These are phyloP conservation scores for Harlomillsia oculata DNA, from an alignment of 1,140 invertebrate species.

Conservation along the genomic window DNA sequence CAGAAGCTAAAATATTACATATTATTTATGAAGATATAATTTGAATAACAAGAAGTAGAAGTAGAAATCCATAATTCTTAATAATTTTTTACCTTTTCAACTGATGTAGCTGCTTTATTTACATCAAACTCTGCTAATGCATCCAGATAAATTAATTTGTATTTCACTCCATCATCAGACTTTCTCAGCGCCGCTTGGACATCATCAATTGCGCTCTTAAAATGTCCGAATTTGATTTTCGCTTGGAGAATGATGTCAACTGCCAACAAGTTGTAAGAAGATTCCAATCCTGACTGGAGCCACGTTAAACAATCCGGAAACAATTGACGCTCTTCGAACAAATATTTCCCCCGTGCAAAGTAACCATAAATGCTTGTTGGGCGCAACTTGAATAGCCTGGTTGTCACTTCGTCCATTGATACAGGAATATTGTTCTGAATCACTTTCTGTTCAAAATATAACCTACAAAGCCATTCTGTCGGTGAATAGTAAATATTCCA, in stretches of 20 bases:
- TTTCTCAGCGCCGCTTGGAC: slow-evolving; percentile 5
- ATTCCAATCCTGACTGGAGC: slow-evolving; percentile 19
- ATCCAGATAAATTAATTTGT: slow-evolving; percentile 1
- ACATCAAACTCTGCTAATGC: background rate
- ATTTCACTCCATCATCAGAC: background rate
- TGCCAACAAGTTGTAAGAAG: slow-evolving; percentile 11
- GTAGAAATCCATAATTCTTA: background rate
- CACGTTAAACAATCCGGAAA: slow-evolving; percentile 15
- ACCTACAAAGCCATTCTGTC: slow-evolving; percentile 25
- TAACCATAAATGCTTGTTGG: slow-evolving; percentile 21
- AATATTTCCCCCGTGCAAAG: slow-evolving; percentile 26
- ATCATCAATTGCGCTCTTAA: slow-evolving; percentile 12
- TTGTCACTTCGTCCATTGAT: background rate
- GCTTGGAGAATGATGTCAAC: slow-evolving; percentile 7
- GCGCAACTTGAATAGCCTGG: slow-evolving; percentile 26
- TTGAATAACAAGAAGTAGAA: background rate
- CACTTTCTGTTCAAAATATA: slow-evolving; percentile 16
- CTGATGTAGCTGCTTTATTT: background rate
- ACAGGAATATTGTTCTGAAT: background rate
- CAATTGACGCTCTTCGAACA: background rate
- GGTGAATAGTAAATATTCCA: slow-evolving; percentile 25
- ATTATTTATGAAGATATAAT: background rate
- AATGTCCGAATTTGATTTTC: slow-evolving; percentile 19
- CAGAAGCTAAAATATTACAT: background rate
- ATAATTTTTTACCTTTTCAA: background rate